These are phyloP conservation scores for Gryllus longicercus DNA, from an alignment of 2,888 invertebrate species.

Conservation along the genomic window DNA sequence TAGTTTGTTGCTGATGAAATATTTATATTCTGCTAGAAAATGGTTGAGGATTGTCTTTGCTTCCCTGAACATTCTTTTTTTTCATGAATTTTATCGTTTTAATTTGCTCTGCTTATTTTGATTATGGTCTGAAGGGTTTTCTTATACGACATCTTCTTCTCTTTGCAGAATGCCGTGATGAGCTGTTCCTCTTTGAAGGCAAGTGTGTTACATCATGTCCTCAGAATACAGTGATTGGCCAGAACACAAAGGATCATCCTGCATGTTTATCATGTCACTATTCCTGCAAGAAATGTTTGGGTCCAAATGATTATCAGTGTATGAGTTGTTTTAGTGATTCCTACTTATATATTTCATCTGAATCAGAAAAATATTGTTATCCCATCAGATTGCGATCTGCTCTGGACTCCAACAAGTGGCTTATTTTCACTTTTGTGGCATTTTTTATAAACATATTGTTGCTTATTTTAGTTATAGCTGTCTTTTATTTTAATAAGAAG, in stretches of 20 bases:
- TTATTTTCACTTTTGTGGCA: conserved; percentile 50
- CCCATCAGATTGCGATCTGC: conserved; percentile 50
- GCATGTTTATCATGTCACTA: conserved; percentile 69
- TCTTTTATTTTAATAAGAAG: conserved; percentile 32
- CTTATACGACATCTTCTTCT: no score
- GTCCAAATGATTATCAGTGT: conserved; percentile 68
- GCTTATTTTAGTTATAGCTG: conserved; percentile 40
- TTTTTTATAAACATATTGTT: conserved; percentile 48
- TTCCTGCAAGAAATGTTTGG: conserved; percentile 66
- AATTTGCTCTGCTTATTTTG: no score
- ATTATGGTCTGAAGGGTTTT: no score
- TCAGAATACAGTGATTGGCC: conserved; percentile 38
- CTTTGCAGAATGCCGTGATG: conserved; percentile 61
- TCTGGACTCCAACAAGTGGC: conserved; percentile 50
- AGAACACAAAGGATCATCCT: conserved; percentile 30
- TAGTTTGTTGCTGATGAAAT: no score
- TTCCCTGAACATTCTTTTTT: no score
- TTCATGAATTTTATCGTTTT: no score
- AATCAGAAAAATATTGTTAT: conserved; percentile 52
- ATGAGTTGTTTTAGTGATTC: conserved; percentile 65
- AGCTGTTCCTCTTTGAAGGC: conserved; percentile 59
- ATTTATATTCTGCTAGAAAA: no score
- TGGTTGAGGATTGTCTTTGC: no score
- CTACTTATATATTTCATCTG: conserved; percentile 46
- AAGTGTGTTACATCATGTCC: conserved; percentile 61